Evolutionary conservation across 2,113 vertebrate genomes (phyloP), one percentile per base, ranked within the genome.

Genomic region (Catharus bicknelli): DNA sequence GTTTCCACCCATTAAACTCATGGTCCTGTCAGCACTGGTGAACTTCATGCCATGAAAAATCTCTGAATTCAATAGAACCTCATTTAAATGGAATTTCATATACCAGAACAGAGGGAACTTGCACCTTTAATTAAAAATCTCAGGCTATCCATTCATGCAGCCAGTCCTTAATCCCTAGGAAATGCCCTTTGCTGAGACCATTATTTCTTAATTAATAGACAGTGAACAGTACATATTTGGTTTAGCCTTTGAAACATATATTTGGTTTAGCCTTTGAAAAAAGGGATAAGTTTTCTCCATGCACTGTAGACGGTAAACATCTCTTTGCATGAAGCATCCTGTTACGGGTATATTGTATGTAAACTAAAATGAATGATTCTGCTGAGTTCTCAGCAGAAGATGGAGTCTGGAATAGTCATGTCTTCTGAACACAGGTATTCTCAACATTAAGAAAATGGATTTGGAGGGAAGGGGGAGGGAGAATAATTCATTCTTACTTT

Each of bases 91-190:
- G 42, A 95, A 90, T 66, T 72, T 87, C 62, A 61, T 58, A n/a
- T 86, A 53, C 91, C 30, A 63, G 77, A 92, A 94, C 62, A 94
- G 66, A 94, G 25, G 55, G 67, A 93, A 59, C 7, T 76, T 90
- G 76, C 30, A 80, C 48, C 79, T 97, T 92, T 88, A 94, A 96
- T 92, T 95, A 90, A 95, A 95, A 95, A 86, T 88, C 79, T 92
- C 47, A 91, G 51, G 57, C 67, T 58, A 83, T 86, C 50, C 63
- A 50, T 78, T 93, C 69, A 92, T 58, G 61, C 80, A 89, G 25
- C 11, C 59, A 88, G 53, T 59, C 48, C 66, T 81, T 91, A 95
- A 95, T 94, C 36, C 47, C 55, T 76, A 58, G 55, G 48, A 96
- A 95, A 69, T 58, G 14, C 53, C 76, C 78, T 91, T 61, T 77